Evolutionary conservation across 2,888 invertebrate genomes (phyloP).

Genomic region (Caenorhabditis sp.): DNA sequence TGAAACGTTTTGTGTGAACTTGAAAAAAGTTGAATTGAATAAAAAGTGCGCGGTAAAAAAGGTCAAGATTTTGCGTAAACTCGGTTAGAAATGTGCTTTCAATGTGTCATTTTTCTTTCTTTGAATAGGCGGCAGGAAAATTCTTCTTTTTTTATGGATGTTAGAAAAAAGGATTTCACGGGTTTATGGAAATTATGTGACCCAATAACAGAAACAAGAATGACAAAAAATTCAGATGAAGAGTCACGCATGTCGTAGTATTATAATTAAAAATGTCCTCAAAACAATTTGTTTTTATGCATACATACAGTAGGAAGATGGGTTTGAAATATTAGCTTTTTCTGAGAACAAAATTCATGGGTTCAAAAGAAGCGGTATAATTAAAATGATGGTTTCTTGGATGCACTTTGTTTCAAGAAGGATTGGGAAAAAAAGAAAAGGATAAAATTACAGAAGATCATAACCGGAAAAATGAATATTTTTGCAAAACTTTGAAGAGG

Average conservation of each 20-base stretch:
- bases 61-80: constrained; percentile 1
- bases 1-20: neutral
- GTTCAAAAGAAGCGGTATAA: neutral
- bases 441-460: neutral
- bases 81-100: neutral
- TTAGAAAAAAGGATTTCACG: neutral
- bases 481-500: neutral
- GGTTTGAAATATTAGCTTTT: too few species aligned
- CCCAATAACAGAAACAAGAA: neutral
- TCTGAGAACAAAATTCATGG: too few species aligned
- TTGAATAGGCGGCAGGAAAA: too few species aligned
- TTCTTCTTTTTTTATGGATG: too few species aligned
- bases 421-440: neutral
- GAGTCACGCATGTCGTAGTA: neutral
- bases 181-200: neutral
- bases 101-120: neutral
- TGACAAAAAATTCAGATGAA: neutral
- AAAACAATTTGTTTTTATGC: too few species aligned
- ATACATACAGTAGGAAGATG: too few species aligned
- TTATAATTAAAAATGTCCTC: neutral
- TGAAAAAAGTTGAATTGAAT: neutral
- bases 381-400: neutral
- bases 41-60: neutral
- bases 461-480: neutral
- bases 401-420: neutral